phyloP scores from a whole-genome alignment of 2,113 vertebrate species.

The Apaloderma vittatum region DNA sequence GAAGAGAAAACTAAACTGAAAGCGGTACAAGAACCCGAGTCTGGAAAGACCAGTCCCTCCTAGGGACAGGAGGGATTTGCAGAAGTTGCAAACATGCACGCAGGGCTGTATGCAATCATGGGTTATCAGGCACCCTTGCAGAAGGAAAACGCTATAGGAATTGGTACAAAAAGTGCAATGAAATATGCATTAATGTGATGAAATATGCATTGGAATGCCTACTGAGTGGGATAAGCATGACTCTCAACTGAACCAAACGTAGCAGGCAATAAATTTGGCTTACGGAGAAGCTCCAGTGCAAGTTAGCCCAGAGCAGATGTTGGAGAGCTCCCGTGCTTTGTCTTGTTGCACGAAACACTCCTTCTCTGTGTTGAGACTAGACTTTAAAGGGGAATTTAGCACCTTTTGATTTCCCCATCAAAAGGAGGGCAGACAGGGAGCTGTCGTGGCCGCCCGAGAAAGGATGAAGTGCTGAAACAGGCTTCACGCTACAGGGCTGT shows the following conservation, averaged over 20 bases:
- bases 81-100: neutral
- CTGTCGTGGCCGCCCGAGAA: neutral
- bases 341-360: neutral
- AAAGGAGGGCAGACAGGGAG: constrained; percentile 18
- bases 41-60: neutral
- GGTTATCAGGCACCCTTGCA: constrained; percentile 29
- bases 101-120: neutral
- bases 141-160: neutral
- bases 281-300: neutral
- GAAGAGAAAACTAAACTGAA: neutral
- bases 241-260: neutral
- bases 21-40: neutral
- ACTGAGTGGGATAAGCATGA: neutral
- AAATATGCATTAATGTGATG: constrained; percentile 62
- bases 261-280: neutral
- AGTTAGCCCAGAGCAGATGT: neutral
- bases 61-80: neutral
- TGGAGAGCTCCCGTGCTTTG: neutral
- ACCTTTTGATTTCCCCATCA: neutral
- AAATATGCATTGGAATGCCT: constrained; percentile 56
- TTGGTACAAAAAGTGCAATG: constrained; percentile 46
- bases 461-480: neutral
- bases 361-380: neutral
- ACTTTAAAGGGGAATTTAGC: constrained; percentile 8
- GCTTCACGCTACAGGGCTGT: neutral